Conservation (phyloP, 2,113 vertebrate genomes). For the Bujurquina vittata region DNA sequence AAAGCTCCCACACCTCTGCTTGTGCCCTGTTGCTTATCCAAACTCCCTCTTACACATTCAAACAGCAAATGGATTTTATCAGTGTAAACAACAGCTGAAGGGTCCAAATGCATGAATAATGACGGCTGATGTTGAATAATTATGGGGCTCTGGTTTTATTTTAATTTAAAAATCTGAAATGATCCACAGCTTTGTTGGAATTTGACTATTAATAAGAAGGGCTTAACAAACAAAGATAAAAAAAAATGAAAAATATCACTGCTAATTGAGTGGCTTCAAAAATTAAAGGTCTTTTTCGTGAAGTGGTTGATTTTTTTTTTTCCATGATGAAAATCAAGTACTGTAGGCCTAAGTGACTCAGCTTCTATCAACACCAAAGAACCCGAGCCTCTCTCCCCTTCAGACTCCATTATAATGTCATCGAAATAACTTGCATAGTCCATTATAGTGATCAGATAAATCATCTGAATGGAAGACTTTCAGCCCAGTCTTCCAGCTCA, state of each 20-base stretch:
- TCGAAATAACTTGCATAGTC: slow-evolving; percentile 64
- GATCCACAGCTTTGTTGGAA: background rate
- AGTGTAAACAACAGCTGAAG: slow-evolving; percentile 54
- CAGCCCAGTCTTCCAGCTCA: slow-evolving; percentile 49
- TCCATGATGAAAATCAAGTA: slow-evolving; percentile 27
- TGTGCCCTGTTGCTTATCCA: slow-evolving; percentile 47
- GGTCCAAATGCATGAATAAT: slow-evolving; percentile 26
- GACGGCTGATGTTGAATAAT: slow-evolving; percentile 16
- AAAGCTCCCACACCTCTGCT: slow-evolving; percentile 63
- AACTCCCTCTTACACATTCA: slow-evolving; percentile 50
- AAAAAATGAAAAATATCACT: background rate
- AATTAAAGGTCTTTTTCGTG: slow-evolving; percentile 10
- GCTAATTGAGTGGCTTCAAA: slow-evolving; percentile 27
- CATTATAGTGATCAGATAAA: slow-evolving; percentile 70
- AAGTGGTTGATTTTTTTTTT: slow-evolving; percentile 1
- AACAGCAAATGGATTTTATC: slow-evolving; percentile 50
- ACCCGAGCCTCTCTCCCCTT: slow-evolving; percentile 34
- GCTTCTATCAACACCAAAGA: slow-evolving; percentile 34
- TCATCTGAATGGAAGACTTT: slow-evolving; percentile 67
- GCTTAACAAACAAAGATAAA: background rate
- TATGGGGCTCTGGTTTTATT: slow-evolving; percentile 16
- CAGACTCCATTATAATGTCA: slow-evolving; percentile 61
- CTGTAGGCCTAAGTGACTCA: slow-evolving; percentile 25
- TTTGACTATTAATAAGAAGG: background rate
- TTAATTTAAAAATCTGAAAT: slow-evolving; percentile 21